These are phyloP conservation scores for Eupsilia transversa DNA, from an alignment of 2,888 invertebrate species.

Conservation along the genomic window DNA sequence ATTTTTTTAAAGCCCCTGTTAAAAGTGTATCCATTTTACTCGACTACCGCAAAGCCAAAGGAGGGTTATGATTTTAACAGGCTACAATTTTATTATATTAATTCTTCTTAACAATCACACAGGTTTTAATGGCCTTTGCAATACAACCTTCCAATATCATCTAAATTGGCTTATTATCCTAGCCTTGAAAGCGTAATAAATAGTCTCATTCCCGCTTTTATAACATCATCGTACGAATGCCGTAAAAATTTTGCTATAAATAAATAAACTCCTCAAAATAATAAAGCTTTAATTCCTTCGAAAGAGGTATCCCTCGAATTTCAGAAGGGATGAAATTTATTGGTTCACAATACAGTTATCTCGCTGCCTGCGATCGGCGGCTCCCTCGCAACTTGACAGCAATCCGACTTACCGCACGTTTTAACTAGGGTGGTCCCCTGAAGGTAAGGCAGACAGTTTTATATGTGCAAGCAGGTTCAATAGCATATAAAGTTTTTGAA, in stretches of 20 bases:
- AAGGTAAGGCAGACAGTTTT: slow-evolving; percentile 17
- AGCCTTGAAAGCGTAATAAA: background rate
- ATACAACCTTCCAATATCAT: background rate
- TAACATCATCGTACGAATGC: slow-evolving; percentile 14
- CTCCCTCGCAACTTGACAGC: slow-evolving; percentile 46
- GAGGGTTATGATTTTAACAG: too few relatives aligned
- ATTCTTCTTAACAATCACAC: background rate
- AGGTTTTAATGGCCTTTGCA: background rate
- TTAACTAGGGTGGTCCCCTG: too few relatives aligned
- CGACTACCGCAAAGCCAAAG: too few relatives aligned
- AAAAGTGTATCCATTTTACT: background rate
- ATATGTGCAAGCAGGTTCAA: background rate
- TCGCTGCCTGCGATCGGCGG: slow-evolving; percentile 33
- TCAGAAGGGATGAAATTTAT: slow-evolving; percentile 52
- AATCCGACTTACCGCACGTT: slow-evolving; percentile 49
- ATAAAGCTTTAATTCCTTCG: slow-evolving; percentile 37
- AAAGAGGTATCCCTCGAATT: slow-evolving; percentile 23
- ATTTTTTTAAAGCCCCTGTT: background rate
- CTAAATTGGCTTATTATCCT: slow-evolving; percentile 3
- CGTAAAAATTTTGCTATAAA: slow-evolving; percentile 18
- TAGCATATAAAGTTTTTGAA: background rate
- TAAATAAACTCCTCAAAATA: slow-evolving; percentile 39
- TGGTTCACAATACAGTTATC: slow-evolving; percentile 57
- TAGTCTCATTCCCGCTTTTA: slow-evolving; percentile 19
- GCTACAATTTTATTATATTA: too few relatives aligned